phyloP scores from a whole-genome alignment of 2,113 vertebrate genomes.

The Carassius auratus region DNA sequence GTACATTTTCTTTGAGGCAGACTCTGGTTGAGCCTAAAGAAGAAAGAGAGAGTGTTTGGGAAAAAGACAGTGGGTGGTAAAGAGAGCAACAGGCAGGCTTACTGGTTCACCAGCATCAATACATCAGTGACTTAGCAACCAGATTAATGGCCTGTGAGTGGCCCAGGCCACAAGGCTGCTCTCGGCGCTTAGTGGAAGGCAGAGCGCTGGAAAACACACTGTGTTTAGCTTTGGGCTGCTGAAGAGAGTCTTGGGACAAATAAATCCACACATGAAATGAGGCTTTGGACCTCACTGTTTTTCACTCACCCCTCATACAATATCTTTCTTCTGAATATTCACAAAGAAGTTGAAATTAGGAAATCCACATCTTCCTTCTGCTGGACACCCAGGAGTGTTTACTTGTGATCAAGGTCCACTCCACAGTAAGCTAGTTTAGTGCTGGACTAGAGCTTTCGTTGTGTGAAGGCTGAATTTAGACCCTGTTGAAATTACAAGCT shows the following conservation, averaged over 20 bases:
- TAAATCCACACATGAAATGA: slow-evolving; percentile 67
- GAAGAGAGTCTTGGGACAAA: slow-evolving; percentile 69
- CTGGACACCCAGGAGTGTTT: not conserved
- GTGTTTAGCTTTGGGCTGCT: slow-evolving; percentile 68
- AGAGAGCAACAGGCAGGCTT: slow-evolving; percentile 70
- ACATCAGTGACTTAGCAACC: slow-evolving; percentile 76
- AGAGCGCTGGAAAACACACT: slow-evolving; percentile 65
- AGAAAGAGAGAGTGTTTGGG: not conserved
- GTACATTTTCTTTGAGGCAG: slow-evolving; percentile 23
- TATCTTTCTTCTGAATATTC: slow-evolving; percentile 45
- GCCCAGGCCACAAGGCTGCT: slow-evolving; percentile 73
- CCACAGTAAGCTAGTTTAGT: not conserved
- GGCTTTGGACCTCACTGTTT: slow-evolving; percentile 58
- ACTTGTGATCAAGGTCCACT: slow-evolving; percentile 9
- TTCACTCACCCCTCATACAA: slow-evolving; percentile 52
- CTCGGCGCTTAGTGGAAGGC: slow-evolving; percentile 63
- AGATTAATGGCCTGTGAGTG: slow-evolving; percentile 77
- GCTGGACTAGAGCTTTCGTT: not conserved
- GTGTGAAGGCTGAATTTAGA: not conserved
- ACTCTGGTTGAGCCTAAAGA: slow-evolving; percentile 22
- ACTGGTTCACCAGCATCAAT: slow-evolving; percentile 74
- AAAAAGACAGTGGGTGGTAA: slow-evolving; percentile 57
- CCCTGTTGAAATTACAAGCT: not conserved
- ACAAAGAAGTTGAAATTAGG: slow-evolving; percentile 39
- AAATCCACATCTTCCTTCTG: not conserved